Base-by-base conservation (phyloP, 1,140 invertebrate species). In the Rhizoglyphus robini region DNA sequence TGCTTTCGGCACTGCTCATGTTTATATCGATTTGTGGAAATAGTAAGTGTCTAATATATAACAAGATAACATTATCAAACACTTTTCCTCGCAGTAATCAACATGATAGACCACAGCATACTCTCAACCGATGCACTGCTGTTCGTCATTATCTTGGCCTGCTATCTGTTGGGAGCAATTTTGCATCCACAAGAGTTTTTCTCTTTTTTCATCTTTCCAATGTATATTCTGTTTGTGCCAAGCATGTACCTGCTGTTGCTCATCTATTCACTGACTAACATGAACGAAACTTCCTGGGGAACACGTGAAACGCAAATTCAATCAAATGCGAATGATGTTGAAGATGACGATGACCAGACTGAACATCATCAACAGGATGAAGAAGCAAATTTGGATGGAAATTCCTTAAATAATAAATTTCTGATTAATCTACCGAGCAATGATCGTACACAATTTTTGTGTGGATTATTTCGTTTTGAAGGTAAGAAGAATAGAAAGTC, bases 231-330 rank as follows among this genome's bases (percentile, higher is more conserved):
- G 98, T 54, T 79, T 30, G 96, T 99, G 71, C 96, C 96, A 0
- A 95, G 93, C 72, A 98, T 97, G 85, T 99, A 98, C 80, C 81
- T 99, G 68, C 83, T 99, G n/a, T 81, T 98, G 70, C 96, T 97
- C 74, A 83, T 99, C 51, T 99, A 97, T 76, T 97, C 95, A 5
- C 85, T 99, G 66, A 95, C 96, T 75, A 99, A 99, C 79, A 78
- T 99, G 51, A 98, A 99, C 74, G 90, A 95, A 67, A 95, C 99
- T 69, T 88, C 94, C 0, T 99, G 96, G 96, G 96, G 96, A 73
- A 98, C 96, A 3, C 82, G 96, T 68, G 96, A 99, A 0, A 69
- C 68, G 41, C 23, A 68, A 62, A n/a, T 68, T 71, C 67, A 68
- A 72, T 59, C 67, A 71, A 46, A n/a, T n/a, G n/a, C n/a, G n/a